These are phyloP conservation scores for Hippopotamyrus pictus DNA, from an alignment of 2,797 vertebrate species.

Conservation along the genomic window DNA sequence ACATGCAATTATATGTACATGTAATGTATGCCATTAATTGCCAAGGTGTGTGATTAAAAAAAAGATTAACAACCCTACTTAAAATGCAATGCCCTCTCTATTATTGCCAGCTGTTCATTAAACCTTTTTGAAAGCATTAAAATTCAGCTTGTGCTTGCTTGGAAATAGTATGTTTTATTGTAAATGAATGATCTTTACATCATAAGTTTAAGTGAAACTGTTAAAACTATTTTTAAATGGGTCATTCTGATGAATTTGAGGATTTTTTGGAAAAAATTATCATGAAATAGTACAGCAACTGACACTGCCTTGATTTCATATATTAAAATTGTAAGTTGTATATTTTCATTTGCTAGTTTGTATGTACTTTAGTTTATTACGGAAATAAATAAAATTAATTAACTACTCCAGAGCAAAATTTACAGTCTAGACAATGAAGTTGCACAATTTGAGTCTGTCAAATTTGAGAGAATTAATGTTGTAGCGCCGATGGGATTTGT, in stretches of 20 bases:
- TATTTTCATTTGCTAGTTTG: background rate
- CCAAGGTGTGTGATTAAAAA: background rate
- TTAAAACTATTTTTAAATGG: background rate
- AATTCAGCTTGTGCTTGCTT: background rate
- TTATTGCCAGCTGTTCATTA: background rate
- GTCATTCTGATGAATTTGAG: background rate
- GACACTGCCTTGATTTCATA: background rate
- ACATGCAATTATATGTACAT: background rate
- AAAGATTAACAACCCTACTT: background rate
- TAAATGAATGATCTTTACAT: background rate
- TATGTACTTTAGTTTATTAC: background rate
- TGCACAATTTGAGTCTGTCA: background rate
- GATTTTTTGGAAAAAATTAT: background rate
- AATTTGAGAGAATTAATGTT: background rate
- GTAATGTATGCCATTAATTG: background rate
- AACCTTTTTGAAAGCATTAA: background rate
- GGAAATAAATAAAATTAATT: background rate
- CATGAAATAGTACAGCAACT: background rate
- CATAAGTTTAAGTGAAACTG: background rate
- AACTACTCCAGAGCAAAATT: background rate
- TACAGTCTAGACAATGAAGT: background rate
- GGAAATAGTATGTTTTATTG: background rate
- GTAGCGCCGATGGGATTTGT: too few species aligned
- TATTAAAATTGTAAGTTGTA: background rate
- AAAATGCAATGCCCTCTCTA: background rate